phyloP scores from a whole-genome alignment of 2,113 vertebrate species.

The Thermophis baileyi region DNA sequence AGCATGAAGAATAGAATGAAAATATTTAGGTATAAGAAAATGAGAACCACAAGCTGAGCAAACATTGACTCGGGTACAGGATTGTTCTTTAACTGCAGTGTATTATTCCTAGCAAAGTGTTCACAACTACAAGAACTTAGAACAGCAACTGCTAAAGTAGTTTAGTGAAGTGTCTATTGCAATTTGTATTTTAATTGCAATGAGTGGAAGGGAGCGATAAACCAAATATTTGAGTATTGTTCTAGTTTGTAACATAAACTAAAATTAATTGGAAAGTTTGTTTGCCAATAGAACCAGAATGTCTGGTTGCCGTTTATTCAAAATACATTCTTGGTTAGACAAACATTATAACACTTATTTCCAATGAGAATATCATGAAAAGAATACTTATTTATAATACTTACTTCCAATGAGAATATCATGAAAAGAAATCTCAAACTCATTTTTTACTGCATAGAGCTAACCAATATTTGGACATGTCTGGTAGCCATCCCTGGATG shows the following conservation, averaged over 20 bases:
- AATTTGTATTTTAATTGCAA: not conserved
- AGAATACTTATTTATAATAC: not conserved
- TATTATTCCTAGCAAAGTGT: not conserved
- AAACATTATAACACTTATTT: not conserved
- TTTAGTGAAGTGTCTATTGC: not conserved
- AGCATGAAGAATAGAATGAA: not conserved
- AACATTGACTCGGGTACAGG: not conserved
- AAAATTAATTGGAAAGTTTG: conserved; percentile 8
- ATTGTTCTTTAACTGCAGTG: not conserved
- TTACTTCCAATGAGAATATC: not conserved
- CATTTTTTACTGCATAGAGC: not conserved
- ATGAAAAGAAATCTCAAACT: fast-evolving
- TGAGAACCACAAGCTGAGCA: not conserved
- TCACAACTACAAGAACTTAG: no score
- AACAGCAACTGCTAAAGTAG: fast-evolving
- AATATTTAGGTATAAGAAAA: not conserved
- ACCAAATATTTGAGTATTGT: conserved; percentile 3
- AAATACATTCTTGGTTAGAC: not conserved
- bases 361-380: not conserved
- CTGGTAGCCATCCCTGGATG: not conserved
- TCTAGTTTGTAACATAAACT: conserved; percentile 2
- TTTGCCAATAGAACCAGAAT: conserved; percentile 21
- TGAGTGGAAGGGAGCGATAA: not conserved
- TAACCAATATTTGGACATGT: not conserved
- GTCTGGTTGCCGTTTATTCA: conserved; percentile 30